These are phyloP conservation scores for Camelus dromedarius DNA, from an alignment of 2,113 vertebrate genomes.

Conservation along the genomic window DNA sequence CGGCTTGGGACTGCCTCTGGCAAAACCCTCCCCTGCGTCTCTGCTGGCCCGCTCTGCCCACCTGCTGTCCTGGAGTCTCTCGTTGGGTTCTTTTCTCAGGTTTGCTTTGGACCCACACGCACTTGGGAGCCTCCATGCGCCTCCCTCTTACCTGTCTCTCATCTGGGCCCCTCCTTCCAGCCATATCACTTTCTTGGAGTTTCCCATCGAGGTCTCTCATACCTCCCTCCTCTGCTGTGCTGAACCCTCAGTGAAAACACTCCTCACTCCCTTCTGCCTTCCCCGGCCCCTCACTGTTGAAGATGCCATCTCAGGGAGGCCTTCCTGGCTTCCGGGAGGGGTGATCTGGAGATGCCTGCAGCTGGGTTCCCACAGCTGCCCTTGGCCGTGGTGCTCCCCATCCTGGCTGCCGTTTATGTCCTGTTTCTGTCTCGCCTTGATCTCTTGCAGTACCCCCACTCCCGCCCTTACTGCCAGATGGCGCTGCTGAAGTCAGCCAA, in stretches of 20 bases:
- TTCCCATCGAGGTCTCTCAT: not conserved
- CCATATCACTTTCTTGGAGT: not conserved
- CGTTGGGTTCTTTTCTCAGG: not conserved
- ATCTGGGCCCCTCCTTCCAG: not conserved
- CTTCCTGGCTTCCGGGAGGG: not conserved
- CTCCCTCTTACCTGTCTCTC: not conserved
- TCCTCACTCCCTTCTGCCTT: not conserved
- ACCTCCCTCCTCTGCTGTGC: not conserved
- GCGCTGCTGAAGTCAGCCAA: not conserved
- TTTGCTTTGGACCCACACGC: not conserved
- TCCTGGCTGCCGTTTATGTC: not conserved
- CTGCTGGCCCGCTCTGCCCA: accelerated
- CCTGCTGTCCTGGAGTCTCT: not conserved
- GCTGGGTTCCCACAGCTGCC: not conserved
- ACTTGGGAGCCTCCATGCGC: not conserved
- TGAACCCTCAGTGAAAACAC: not conserved
- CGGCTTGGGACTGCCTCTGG: not conserved
- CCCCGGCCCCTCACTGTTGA: not conserved
- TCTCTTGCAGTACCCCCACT: not conserved
- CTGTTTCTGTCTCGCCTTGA: not conserved
- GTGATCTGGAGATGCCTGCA: not conserved
- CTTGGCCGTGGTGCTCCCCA: accelerated
- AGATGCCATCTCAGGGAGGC: not conserved
- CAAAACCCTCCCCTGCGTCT: not conserved
- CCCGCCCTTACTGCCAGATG: accelerated